These are phyloP conservation scores for Ciconia nigra DNA, from an alignment of 2,797 vertebrate species.

Conservation along the genomic window DNA sequence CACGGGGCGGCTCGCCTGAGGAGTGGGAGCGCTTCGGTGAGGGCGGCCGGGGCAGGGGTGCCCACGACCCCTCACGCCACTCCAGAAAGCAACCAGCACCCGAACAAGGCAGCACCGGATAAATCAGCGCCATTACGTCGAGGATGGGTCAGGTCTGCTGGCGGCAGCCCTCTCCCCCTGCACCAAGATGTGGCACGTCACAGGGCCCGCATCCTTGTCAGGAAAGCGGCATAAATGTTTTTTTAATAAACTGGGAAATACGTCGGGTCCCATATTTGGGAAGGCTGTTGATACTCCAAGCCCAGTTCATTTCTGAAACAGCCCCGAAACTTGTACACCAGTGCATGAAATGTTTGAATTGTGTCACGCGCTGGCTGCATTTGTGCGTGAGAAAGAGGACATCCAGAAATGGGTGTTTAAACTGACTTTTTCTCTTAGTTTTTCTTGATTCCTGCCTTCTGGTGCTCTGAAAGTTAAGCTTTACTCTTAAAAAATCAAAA, in stretches of 20 bases:
- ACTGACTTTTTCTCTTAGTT: background rate
- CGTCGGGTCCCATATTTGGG: accelerated
- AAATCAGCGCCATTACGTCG: accelerated
- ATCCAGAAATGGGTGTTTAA: background rate
- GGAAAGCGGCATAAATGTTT: accelerated
- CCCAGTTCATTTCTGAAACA: background rate
- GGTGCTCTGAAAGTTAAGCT: background rate
- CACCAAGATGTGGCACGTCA: accelerated
- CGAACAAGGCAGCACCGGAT: background rate
- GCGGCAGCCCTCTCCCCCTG: background rate
- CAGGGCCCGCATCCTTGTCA: accelerated
- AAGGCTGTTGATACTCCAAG: background rate
- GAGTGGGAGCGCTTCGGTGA: background rate
- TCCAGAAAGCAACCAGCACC: accelerated
- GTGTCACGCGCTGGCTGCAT: accelerated
- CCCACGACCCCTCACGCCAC: accelerated
- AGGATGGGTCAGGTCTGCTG: accelerated
- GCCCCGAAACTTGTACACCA: background rate
- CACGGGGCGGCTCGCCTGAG: background rate
- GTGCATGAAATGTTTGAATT: accelerated
- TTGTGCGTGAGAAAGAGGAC: background rate
- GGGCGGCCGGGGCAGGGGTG: background rate
- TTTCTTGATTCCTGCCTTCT: background rate
- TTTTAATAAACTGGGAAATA: background rate
- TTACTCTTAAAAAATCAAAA: background rate